phyloP scores from a whole-genome alignment of 1,140 invertebrate species.

The Papilio xuthus region DNA sequence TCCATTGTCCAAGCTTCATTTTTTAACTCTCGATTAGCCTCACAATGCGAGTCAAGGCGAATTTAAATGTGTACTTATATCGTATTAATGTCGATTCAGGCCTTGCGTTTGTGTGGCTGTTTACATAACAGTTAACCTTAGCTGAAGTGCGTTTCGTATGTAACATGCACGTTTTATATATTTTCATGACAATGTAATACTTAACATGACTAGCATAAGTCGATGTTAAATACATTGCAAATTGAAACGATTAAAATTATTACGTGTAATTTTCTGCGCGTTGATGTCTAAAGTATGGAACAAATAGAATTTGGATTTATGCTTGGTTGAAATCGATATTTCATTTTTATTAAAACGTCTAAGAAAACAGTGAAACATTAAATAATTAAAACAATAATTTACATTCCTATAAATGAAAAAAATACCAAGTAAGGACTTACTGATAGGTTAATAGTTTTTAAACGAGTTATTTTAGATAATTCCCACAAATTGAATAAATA shows the following conservation, averaged over 20 bases:
- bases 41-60: constrained; percentile 68
- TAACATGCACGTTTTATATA: not conserved
- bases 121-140: constrained; percentile 64
- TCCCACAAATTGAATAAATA: not conserved
- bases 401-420: not conserved
- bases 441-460: no score
- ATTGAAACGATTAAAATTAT: not conserved
- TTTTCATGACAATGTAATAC: constrained; percentile 19
- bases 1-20: constrained; percentile 43
- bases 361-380: not conserved
- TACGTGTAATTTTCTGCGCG: constrained; percentile 5
- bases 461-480: no score
- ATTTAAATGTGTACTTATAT: constrained; percentile 59
- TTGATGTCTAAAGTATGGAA: constrained; percentile 28
- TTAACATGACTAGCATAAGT: constrained; percentile 7
- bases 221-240: not conserved
- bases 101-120: constrained; percentile 66
- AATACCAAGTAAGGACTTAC: not conserved
- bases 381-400: not conserved
- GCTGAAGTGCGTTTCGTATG: constrained; percentile 44
- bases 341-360: not conserved
- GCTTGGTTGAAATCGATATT: not conserved
- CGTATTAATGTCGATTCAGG: constrained; percentile 59
- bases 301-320: not conserved
- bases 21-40: constrained; percentile 54